Percentiles rank a stretch among this genome's conserved stretches.
Evolutionary conservation across 2,113 vertebrate species (phyloP).

Genomic region (Gymnogyps californianus): DNA sequence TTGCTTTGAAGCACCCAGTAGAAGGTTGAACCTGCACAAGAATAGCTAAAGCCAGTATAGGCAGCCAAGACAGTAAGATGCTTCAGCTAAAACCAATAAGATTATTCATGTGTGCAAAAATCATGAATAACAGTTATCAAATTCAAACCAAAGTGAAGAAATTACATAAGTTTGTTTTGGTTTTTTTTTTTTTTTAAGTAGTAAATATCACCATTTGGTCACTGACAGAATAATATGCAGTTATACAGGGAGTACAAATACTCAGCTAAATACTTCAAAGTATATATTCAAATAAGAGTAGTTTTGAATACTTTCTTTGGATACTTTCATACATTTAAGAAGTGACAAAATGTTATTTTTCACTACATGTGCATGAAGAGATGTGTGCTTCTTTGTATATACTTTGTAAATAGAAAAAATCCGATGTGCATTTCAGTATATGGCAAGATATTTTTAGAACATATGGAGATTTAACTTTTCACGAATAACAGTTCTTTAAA

Average conservation of each 20-base stretch:
- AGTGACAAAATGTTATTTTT: not conserved
- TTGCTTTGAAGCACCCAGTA: not conserved
- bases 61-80: not conserved
- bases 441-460: not conserved
- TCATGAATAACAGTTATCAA: not conserved
- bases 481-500: not conserved
- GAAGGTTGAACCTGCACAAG: not conserved
- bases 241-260: not conserved
- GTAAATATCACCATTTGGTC: not conserved
- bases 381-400: not conserved
- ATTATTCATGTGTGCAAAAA: not conserved
- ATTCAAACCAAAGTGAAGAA: not conserved
- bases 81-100: not conserved
- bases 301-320: not conserved
- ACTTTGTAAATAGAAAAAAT: slow-evolving; percentile 50
- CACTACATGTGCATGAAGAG: not conserved
- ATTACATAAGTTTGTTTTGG: not conserved
- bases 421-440: slow-evolving; percentile 39
- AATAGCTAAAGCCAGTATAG: not conserved
- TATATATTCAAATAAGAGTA: not conserved
- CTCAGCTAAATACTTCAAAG: not conserved
- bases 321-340: not conserved
- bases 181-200: not conserved
- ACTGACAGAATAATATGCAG: not conserved
- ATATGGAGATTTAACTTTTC: not conserved